Base-by-base conservation (phyloP, 2,113 vertebrate genomes). In the Scortum barcoo region DNA sequence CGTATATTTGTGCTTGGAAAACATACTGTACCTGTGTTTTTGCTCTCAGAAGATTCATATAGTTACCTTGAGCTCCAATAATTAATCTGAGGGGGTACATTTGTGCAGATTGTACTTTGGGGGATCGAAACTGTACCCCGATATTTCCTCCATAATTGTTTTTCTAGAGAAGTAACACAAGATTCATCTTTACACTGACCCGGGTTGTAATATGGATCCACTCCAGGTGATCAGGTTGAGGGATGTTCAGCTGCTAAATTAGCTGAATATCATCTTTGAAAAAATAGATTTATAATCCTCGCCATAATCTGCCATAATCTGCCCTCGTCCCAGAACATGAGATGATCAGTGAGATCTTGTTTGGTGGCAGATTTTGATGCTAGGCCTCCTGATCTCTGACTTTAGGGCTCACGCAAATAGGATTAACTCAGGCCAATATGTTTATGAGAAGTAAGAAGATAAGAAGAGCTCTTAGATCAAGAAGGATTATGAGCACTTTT, bases 221-320 rank as follows among this genome's bases (percentile, higher is more conserved):
- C 46, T 19, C 4, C 5, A n/a, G 57, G 56, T 24, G 26, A 30
- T 4, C 56, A 7, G 48, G 46, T n/a, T 50, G 1, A 50, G 1
- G 11, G 33, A 40, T 28, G 36, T 30, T 58, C 72, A 19, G 44
- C 8, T 13, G 26, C 71, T 74, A 46, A 66, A 77, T 10, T 17
- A 24, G 61, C 3, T 16, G 19, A 71, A 79, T 79, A 53, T 76
- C 8, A 66, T 54, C 60, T 75, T 53, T 24, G 24, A 10, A 40
- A 54, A 54, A 76, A 51, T 42, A 78, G 56, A 62, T 70, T 36
- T 40, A 53, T 53, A 76, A 69, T 69, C 72, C 69, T 30, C 0
- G 5, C 2, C 2, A 1, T 61, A 69, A 76, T 81, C 79, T 24
- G 22, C 2, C 2, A 1, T 61, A 69, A 76, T 81, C 79, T 24